Conservation (phyloP, 2,113 vertebrate genomes). For the Psammodynastes pulverulentus region DNA sequence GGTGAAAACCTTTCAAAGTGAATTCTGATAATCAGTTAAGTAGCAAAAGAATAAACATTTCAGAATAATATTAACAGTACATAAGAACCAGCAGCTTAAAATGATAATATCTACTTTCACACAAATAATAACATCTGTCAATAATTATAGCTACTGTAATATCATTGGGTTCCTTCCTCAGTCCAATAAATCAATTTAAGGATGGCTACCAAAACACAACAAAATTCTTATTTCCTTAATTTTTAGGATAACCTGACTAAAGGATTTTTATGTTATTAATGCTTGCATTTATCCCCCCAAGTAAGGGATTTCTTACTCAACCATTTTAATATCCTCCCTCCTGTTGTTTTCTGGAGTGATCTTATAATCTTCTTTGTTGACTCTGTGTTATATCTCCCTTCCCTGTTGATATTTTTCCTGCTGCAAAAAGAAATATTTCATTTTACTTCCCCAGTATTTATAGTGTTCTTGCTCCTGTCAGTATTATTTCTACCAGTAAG, state of each 20-base stretch:
- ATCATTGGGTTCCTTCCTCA: not conserved
- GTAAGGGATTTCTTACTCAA: constrained; percentile 15
- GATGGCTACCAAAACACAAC: not conserved
- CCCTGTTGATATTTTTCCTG: constrained; percentile 21
- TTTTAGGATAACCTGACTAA: constrained; percentile 1
- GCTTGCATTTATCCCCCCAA: not conserved
- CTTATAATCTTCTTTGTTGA: constrained; percentile 34
- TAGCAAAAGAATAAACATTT: not conserved
- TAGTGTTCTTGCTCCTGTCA: constrained; percentile 28
- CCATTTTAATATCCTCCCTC: constrained; percentile 16
- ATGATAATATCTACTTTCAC: not conserved
- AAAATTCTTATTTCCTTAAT: not conserved
- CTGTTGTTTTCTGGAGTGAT: constrained; percentile 37
- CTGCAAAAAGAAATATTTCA: constrained; percentile 27
- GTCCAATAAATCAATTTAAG: not conserved
- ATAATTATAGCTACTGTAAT: not conserved
- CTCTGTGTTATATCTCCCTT: constrained; percentile 22
- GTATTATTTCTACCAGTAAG: constrained; percentile 25
- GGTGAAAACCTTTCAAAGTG: not conserved
- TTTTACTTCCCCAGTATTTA: constrained; percentile 24
- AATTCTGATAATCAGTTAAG: not conserved
- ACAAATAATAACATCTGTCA: not conserved
- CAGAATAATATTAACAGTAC: not conserved
- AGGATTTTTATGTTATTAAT: not conserved
- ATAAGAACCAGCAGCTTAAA: not conserved